Percentiles rank a stretch among this genome's conserved stretches.
Evolutionary conservation across 2,113 vertebrate genomes (phyloP).

Genomic region (Zapornia atra): DNA sequence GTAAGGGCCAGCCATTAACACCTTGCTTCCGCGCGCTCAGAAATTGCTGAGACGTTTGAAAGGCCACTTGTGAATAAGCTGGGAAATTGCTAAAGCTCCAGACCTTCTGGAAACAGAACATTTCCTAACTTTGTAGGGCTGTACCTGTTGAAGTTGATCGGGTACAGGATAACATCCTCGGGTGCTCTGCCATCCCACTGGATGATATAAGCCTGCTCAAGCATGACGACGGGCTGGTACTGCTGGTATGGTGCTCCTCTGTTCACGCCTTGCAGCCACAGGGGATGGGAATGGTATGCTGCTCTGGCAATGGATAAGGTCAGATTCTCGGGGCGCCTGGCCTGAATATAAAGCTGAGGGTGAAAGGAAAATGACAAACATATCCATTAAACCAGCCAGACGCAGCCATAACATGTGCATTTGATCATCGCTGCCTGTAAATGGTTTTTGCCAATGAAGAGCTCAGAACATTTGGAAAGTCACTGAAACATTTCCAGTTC

Average conservation of each 20-base stretch:
- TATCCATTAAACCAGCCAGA: background rate
- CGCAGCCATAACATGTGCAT: constrained; percentile 9
- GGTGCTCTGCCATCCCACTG: constrained; percentile 28
- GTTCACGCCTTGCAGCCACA: background rate
- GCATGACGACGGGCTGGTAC: constrained; percentile 45
- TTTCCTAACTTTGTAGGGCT: background rate
- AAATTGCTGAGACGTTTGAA: background rate
- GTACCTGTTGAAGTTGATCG: constrained; percentile 57
- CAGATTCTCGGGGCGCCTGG: constrained; percentile 66
- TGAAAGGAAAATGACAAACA: constrained; percentile 37
- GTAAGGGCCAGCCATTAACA: background rate
- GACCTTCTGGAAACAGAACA: background rate
- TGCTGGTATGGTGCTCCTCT: background rate
- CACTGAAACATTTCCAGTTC: constrained; percentile 47
- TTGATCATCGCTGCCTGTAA: constrained; percentile 30
- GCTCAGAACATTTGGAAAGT: constrained; percentile 45
- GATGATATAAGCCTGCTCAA: background rate
- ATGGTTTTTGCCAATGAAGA: background rate
- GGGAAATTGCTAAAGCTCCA: background rate
- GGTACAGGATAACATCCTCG: constrained; percentile 30
- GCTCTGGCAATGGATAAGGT: constrained; percentile 53
- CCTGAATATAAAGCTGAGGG: constrained; percentile 72
- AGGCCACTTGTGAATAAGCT: background rate
- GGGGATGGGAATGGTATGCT: background rate
- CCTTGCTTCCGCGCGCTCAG: background rate